phyloP scores from a whole-genome alignment of 2,113 vertebrate species.

The Podilymbus podiceps region DNA sequence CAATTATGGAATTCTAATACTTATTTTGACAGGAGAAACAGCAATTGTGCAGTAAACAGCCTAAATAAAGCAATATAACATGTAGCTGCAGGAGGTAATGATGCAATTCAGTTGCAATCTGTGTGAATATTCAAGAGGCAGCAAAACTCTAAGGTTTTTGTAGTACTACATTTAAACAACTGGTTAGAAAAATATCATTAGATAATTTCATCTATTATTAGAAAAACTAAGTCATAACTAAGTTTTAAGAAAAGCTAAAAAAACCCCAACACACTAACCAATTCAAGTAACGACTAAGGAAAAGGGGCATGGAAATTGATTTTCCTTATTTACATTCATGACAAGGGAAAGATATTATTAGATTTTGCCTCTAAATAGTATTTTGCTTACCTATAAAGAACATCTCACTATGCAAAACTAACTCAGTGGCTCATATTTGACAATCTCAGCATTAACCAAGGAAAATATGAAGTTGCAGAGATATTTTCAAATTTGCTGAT shows the following conservation, averaged over 20 bases:
- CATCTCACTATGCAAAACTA: neutral
- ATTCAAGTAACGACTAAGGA: neutral
- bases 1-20: slow-evolving; percentile 5
- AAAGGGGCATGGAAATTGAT: neutral
- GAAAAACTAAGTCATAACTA: neutral
- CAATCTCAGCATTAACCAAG: neutral
- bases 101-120: slow-evolving; percentile 46
- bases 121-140: slow-evolving; percentile 58
- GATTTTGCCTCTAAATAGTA: neutral
- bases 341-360: neutral
- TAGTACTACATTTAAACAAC: slow-evolving; percentile 24
- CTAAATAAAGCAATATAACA: slow-evolving; percentile 23
- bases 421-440: neutral
- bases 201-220: neutral
- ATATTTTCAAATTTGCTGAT: neutral
- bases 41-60: slow-evolving; percentile 5
- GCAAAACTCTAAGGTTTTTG: slow-evolving; percentile 1
- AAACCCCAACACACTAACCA: neutral
- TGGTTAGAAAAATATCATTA: slow-evolving; percentile 46
- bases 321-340: neutral
- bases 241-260: neutral
- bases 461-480: neutral
- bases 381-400: neutral
- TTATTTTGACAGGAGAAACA: slow-evolving; percentile 19
- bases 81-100: neutral